Conservation (phyloP, 2,113 vertebrate species). For the Lepisosteus osseus region DNA sequence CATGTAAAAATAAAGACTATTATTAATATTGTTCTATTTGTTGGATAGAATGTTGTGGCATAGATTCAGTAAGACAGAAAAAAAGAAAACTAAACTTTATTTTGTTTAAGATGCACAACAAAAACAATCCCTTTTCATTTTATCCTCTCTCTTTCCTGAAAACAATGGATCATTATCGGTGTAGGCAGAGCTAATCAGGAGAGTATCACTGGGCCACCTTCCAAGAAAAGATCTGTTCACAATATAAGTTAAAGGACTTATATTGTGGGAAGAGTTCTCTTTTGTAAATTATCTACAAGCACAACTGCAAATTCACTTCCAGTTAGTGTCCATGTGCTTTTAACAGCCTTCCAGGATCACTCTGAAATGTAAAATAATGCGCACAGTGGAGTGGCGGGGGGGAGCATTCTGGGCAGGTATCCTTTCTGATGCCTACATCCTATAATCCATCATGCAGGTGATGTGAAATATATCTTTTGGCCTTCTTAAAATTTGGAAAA, state of each 20-base stretch:
- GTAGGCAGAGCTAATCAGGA: neutral
- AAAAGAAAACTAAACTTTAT: neutral
- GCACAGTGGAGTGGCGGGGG: neutral
- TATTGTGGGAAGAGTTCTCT: too few species aligned
- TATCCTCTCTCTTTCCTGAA: too few species aligned
- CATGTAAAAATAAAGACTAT: too few species aligned
- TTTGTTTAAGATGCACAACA: neutral
- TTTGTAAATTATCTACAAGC: too few species aligned
- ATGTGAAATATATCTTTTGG: slow-evolving; percentile 28
- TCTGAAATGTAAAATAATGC: too few species aligned
- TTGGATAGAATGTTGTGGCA: slow-evolving; percentile 35
- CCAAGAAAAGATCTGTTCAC: too few species aligned
- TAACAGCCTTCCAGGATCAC: neutral
- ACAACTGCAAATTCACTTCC: neutral
- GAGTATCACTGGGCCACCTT: too few species aligned
- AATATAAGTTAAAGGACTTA: too few species aligned
- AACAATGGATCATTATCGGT: neutral
- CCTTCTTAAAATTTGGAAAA: slow-evolving; percentile 21
- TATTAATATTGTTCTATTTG: slow-evolving; percentile 34
- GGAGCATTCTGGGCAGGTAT: slow-evolving; percentile 30
- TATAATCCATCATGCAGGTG: slow-evolving; percentile 29
- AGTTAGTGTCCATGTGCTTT: slow-evolving; percentile 8
- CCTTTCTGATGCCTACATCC: slow-evolving; percentile 17
- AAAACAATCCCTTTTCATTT: too few species aligned
- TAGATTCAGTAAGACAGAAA: neutral